phyloP scores from a whole-genome alignment of 2,888 invertebrate genomes.

The Tuta absoluta region DNA sequence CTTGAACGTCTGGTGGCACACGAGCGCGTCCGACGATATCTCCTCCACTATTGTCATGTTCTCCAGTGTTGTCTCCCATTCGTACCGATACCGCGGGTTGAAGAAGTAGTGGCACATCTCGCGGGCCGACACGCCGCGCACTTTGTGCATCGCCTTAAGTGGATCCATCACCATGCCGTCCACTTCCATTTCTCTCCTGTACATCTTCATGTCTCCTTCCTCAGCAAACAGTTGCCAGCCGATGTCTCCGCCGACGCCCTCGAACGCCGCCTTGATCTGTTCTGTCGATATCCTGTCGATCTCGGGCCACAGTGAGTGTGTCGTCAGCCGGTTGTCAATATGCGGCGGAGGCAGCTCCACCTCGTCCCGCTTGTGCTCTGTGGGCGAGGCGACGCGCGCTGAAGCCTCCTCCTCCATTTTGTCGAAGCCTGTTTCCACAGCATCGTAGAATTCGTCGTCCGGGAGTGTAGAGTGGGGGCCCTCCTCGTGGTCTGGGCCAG shows the following conservation, averaged over 20 bases:
- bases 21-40: constrained; percentile 87
- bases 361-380: constrained; percentile 62
- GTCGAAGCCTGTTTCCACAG: constrained; percentile 97
- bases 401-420: constrained; percentile 96
- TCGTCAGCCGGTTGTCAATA: constrained; percentile 73
- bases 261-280: constrained; percentile 93
- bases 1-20: constrained; percentile 98
- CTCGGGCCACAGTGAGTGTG: constrained; percentile 92
- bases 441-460: constrained; percentile 99
- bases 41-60: constrained; percentile 96
- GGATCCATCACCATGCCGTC: constrained; percentile 99
- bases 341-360: constrained; percentile 72
- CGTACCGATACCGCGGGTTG: constrained; percentile 95
- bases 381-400: constrained; percentile 67
- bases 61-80: constrained; percentile 99
- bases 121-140: constrained; percentile 97
- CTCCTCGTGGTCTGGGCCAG: constrained; percentile 95
- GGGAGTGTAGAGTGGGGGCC: constrained; percentile 97
- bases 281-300: constrained; percentile 93
- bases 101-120: constrained; percentile 99
- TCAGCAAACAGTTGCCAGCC: constrained; percentile 99
- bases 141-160: constrained; percentile 97
- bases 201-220: constrained; percentile 99
- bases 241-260: constrained; percentile 89
- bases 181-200: constrained; percentile 95